Conservation (phyloP, 2,113 vertebrate genomes). For the Ciconia boyciana region DNA sequence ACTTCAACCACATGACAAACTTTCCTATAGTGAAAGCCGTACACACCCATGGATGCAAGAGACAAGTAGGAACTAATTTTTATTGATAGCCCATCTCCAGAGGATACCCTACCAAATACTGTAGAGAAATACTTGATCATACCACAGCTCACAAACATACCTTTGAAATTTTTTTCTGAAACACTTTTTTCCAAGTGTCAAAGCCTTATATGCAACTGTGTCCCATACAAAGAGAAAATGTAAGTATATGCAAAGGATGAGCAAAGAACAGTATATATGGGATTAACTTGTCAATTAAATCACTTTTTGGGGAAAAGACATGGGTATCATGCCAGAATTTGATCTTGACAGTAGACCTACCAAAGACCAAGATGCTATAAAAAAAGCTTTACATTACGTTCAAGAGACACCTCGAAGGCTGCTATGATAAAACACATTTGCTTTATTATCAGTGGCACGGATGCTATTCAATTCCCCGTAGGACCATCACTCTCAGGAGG, state of each 20-base stretch:
- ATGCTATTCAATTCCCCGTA: neutral
- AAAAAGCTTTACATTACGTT: neutral
- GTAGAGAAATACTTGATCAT: neutral
- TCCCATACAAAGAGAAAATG: rapidly evolving
- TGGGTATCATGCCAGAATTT: neutral
- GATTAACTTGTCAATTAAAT: neutral
- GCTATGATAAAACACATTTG: neutral
- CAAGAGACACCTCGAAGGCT: neutral
- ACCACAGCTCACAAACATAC: neutral
- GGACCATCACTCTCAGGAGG: neutral
- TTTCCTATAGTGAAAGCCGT: no score
- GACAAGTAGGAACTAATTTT: neutral
- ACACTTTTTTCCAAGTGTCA: neutral
- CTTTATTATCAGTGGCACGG: neutral
- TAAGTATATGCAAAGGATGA: neutral
- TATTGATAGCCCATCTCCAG: neutral
- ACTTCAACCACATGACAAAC: neutral
- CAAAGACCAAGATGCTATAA: neutral
- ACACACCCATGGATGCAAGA: neutral
- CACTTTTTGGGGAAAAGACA: neutral
- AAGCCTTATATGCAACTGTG: neutral
- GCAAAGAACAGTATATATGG: neutral
- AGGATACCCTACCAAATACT: neutral
- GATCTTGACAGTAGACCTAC: neutral
- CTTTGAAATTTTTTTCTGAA: neutral